Conservation (phyloP, 2,888 invertebrate genomes). For the Mimas tiliae region DNA sequence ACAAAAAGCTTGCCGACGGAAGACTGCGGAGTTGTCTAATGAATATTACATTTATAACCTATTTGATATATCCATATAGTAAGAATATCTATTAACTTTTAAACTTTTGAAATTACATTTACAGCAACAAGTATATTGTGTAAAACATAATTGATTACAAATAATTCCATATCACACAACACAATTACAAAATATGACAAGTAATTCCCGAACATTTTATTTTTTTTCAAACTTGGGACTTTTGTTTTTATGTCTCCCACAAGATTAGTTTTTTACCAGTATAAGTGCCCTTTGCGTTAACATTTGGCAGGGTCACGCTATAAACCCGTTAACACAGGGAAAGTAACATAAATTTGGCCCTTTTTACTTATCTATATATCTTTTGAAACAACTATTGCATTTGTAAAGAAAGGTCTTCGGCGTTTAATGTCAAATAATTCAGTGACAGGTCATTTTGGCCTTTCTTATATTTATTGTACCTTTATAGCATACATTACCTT, state of each 20-base stretch:
- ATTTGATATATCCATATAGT: neutral
- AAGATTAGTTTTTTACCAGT: neutral
- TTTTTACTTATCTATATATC: neutral
- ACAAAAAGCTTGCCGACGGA: constrained; percentile 3
- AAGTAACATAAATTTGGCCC: constrained; percentile 21
- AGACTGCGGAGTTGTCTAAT: too few relatives aligned
- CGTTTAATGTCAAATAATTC: constrained; percentile 5
- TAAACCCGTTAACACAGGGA: constrained; percentile 1
- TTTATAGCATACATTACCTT: neutral
- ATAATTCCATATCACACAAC: neutral
- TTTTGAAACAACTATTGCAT: constrained; percentile 1
- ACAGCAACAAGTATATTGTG: neutral
- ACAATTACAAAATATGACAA: neutral
- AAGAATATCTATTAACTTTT: neutral
- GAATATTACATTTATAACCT: neutral
- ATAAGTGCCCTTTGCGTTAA: constrained; percentile 1
- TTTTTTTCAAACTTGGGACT: neutral
- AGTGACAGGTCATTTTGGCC: neutral
- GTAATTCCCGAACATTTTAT: too few relatives aligned
- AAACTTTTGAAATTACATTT: too few relatives aligned
- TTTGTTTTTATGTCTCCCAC: neutral
- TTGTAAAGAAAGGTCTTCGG: neutral
- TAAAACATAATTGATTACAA: neutral
- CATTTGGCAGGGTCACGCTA: constrained; percentile 13
- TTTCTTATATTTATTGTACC: neutral